These are phyloP conservation scores for Apamea monoglypha DNA, from an alignment of 2,888 invertebrate species.

Conservation along the genomic window DNA sequence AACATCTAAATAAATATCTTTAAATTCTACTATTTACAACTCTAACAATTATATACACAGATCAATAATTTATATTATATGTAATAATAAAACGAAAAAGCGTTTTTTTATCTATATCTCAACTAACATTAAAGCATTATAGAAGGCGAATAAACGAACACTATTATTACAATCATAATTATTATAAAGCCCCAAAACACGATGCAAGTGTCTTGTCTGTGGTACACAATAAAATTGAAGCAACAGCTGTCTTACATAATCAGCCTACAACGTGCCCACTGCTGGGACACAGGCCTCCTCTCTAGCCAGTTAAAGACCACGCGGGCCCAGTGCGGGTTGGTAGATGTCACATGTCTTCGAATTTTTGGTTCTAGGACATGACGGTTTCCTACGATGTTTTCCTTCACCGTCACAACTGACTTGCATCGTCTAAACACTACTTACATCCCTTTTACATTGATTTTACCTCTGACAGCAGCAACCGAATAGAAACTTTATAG, in stretches of 20 bases:
- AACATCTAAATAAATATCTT: conserved; percentile 83
- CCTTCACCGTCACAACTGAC: not conserved
- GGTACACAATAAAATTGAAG: not conserved
- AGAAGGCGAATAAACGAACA: conserved; percentile 88
- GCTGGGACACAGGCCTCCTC: too few species aligned
- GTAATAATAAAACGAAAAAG: conserved; percentile 76
- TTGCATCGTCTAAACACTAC: not conserved
- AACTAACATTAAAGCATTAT: conserved; percentile 88
- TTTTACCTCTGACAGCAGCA: not conserved
- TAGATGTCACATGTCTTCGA: not conserved
- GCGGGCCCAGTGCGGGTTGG: not conserved
- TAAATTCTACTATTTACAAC: conserved; percentile 86
- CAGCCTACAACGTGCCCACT: not conserved
- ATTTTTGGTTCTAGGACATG: not conserved
- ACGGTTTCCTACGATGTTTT: not conserved
- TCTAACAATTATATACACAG: conserved; percentile 89
- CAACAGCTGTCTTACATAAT: not conserved
- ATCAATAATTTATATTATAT: conserved; percentile 82
- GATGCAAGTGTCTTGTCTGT: not conserved
- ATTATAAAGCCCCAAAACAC: conserved; percentile 48
- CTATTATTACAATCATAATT: conserved; percentile 74
- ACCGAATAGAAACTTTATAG: not conserved
- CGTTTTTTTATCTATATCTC: conserved; percentile 79
- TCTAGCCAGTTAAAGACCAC: too few species aligned
- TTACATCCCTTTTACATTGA: not conserved